phyloP scores from a whole-genome alignment of 2,888 invertebrate genomes.

The Dascillus cervinus region DNA sequence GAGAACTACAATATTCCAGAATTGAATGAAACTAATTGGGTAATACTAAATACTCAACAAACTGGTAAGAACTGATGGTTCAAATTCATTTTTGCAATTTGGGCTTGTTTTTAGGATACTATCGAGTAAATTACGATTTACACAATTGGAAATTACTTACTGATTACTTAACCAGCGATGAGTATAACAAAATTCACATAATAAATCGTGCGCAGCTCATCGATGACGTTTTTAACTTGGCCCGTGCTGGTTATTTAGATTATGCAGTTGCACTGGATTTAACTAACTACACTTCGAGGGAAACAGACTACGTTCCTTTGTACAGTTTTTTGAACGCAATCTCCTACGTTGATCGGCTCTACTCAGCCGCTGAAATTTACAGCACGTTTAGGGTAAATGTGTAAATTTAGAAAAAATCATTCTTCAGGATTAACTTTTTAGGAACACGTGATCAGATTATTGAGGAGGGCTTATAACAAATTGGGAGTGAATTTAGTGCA shows the following conservation, averaged over 20 bases:
- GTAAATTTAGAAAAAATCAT: no score
- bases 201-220: constrained; percentile 49
- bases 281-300: constrained; percentile 49
- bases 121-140: constrained; percentile 38
- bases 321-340: not conserved
- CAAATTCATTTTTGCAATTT: no score
- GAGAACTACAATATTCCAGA: no score
- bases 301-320: constrained; percentile 57
- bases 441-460: constrained; percentile 4
- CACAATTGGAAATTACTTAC: constrained; percentile 43
- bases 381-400: not conserved
- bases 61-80: no score
- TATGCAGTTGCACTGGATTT: constrained; percentile 50
- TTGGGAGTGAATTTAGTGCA: constrained; percentile 4
- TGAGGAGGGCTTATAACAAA: constrained; percentile 6
- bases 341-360: not conserved
- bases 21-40: no score
- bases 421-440: no score
- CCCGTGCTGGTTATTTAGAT: constrained; percentile 49
- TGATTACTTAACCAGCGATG: constrained; percentile 30
- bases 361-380: not conserved
- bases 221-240: constrained; percentile 46
- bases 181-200: constrained; percentile 46
- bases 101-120: no score
- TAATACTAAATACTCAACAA: not conserved